Evolutionary conservation across 2,797 vertebrate genomes (phyloP).

Genomic region (Agapornis canus): DNA sequence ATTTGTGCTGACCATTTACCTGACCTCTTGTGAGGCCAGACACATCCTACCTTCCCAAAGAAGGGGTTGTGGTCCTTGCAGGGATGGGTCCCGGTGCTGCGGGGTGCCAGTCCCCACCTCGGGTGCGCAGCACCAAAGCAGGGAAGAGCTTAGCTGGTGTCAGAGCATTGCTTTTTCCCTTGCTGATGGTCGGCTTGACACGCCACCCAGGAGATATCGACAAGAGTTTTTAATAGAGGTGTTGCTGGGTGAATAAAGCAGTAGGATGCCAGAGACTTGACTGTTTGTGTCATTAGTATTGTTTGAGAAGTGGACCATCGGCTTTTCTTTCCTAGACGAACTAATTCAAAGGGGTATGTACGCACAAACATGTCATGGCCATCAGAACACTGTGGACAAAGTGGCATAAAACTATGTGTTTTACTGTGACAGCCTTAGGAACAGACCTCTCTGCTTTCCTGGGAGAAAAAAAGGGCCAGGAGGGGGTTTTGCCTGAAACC

Average conservation of each 20-base stretch:
- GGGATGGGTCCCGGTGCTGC: background rate
- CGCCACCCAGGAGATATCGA: background rate
- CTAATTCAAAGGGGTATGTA: background rate
- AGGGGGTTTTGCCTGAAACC: background rate
- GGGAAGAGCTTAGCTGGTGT: background rate
- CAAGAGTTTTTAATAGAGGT: slow-evolving; percentile 28
- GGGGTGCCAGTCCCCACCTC: rapidly evolving
- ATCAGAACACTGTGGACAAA: background rate
- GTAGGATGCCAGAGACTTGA: background rate
- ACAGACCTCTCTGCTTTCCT: background rate
- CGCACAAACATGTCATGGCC: background rate
- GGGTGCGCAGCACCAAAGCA: background rate
- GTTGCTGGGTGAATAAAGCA: slow-evolving; percentile 37
- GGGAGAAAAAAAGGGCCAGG: background rate
- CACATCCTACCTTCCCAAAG: background rate
- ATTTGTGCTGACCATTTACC: rapidly evolving
- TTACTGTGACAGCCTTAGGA: background rate
- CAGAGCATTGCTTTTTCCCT: background rate
- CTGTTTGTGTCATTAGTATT: background rate
- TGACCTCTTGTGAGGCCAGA: background rate
- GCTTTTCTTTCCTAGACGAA: background rate
- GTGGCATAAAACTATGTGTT: background rate
- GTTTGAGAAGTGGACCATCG: background rate
- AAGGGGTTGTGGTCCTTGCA: no score
- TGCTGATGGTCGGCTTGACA: background rate